These are phyloP conservation scores for Atta texana DNA, from an alignment of 1,140 invertebrate species.

Conservation along the genomic window DNA sequence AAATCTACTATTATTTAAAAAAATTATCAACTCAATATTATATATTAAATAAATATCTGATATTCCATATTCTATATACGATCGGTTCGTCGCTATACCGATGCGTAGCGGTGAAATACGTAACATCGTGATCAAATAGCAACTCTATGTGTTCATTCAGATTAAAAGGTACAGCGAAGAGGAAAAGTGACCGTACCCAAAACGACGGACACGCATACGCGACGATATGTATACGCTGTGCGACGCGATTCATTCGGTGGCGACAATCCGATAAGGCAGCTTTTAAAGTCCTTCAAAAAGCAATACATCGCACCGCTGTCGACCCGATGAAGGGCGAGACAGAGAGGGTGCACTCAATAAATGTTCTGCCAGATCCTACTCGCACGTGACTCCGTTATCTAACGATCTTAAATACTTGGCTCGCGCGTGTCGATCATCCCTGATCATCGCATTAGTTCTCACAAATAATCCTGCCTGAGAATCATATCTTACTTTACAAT, in stretches of 20 bases:
- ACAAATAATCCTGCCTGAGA: constrained; percentile 74
- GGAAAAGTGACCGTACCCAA: constrained; percentile 59
- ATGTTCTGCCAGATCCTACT: constrained; percentile 72
- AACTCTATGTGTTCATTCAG: not conserved
- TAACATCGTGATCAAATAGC: constrained; percentile 11
- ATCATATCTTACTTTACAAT: constrained; percentile 21
- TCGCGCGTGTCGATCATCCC: constrained; percentile 81
- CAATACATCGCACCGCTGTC: constrained; percentile 79
- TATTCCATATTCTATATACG: not conserved
- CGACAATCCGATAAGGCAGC: constrained; percentile 80
- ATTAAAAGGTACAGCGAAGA: constrained; percentile 46
- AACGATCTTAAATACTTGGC: constrained; percentile 84
- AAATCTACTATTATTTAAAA: not conserved
- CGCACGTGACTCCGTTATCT: constrained; percentile 84
- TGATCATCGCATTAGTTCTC: constrained; percentile 80
- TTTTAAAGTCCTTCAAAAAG: constrained; percentile 83
- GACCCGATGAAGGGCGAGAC: constrained; percentile 61
- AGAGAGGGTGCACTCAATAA: constrained; percentile 72
- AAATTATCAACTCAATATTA: not conserved
- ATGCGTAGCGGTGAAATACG: not conserved
- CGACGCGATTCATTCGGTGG: constrained; percentile 65
- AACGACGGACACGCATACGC: constrained; percentile 5
- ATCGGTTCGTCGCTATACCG: not conserved
- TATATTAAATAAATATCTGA: not conserved
- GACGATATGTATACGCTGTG: not conserved